These are phyloP conservation scores for Nannoperca australis DNA, from an alignment of 2,797 vertebrate genomes.

Conservation along the genomic window DNA sequence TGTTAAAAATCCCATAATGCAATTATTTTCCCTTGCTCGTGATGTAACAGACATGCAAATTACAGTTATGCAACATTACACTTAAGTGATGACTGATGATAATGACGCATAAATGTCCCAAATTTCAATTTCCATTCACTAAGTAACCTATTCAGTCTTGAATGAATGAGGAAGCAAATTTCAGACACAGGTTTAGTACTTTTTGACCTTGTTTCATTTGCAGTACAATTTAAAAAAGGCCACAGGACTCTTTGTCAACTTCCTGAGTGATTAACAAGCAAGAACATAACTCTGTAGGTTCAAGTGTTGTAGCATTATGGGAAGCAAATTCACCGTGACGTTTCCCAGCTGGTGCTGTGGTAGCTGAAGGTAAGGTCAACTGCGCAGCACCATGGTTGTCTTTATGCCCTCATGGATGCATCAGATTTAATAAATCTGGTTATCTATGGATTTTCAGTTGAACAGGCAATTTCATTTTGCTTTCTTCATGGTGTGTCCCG, in stretches of 20 bases:
- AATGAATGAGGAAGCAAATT: not conserved
- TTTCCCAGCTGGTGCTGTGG: constrained; percentile 24
- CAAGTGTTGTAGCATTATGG: not conserved
- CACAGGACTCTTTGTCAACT: not conserved
- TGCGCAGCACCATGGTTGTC: constrained; percentile 6
- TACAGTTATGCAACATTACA: constrained; percentile 12
- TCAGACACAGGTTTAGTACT: not conserved
- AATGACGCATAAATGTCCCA: not conserved
- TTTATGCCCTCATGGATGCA: constrained; percentile 7
- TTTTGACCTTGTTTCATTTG: not conserved
- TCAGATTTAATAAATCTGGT: constrained; percentile 6
- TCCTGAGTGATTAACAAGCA: not conserved
- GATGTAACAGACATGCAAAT: constrained; percentile 18
- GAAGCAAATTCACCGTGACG: not conserved
- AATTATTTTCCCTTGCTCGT: not conserved
- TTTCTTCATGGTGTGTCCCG: not conserved
- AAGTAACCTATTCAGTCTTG: not conserved
- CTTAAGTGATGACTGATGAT: not conserved
- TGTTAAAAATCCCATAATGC: not conserved
- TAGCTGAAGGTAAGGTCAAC: constrained; percentile 15
- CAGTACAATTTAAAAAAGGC: not conserved
- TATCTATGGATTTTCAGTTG: constrained; percentile 13
- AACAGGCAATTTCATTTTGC: constrained; percentile 6
- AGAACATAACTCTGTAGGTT: not conserved
- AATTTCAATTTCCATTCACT: constrained; percentile 19